Percentiles rank a stretch among this genome's conserved stretches.
Conservation (phyloP, 1,140 invertebrate genomes). For the Bombus confusus region DNA sequence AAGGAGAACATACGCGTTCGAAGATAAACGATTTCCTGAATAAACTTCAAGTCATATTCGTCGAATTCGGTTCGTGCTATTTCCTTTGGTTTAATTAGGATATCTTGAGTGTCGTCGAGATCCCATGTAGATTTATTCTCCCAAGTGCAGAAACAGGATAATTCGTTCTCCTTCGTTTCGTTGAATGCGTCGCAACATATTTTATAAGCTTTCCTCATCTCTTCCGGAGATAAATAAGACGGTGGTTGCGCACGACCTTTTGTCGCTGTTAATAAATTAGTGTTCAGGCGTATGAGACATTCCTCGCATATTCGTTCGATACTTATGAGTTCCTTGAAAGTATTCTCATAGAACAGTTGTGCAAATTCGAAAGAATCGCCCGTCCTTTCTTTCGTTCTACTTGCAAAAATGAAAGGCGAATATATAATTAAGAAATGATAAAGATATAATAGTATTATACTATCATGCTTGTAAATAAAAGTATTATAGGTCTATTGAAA, state of each 20-base stretch:
- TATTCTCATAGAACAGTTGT: constrained; percentile 38
- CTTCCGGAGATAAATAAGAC: not conserved
- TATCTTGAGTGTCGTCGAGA: constrained; percentile 34
- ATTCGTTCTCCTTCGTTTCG: not conserved
- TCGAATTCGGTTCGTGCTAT: constrained; percentile 40
- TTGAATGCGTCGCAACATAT: not conserved
- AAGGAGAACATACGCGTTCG: constrained; percentile 47
- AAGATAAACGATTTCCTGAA: constrained; percentile 48
- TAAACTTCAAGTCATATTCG: constrained; percentile 54
- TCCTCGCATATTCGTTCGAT: constrained; percentile 47
- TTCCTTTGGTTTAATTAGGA: constrained; percentile 11
- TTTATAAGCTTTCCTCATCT: not conserved
- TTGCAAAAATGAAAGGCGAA: not conserved
- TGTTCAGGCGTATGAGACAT: constrained; percentile 18
- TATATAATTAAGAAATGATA: not conserved
- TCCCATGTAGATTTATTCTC: constrained; percentile 23
- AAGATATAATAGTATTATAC: not conserved
- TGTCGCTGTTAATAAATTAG: constrained; percentile 16
- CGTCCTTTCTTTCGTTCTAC: not conserved
- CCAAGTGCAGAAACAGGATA: constrained; percentile 30
- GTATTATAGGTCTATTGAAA: not conserved
- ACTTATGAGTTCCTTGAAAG: constrained; percentile 12
- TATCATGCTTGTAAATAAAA: not conserved
- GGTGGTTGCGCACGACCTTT: constrained; percentile 20
- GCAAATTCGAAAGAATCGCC: not conserved